Conservation (phyloP, 2,797 vertebrate species). For the Leptoclinus maculatus region DNA sequence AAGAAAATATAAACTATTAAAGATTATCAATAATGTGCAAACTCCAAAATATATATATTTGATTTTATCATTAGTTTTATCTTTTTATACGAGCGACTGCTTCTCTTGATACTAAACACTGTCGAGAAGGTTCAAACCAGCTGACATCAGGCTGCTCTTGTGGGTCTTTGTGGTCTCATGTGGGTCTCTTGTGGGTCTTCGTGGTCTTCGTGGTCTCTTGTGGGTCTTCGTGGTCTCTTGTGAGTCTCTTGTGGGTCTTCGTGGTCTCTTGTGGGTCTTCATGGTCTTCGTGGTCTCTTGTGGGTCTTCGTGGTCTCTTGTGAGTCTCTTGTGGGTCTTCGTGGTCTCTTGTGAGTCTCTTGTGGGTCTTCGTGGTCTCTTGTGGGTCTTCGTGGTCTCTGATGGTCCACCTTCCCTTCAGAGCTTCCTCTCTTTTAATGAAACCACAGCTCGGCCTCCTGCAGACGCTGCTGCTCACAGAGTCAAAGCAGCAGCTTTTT, state of each 20-base stretch:
- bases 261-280: no score
- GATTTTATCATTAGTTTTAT: no score
- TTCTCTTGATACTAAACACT: neutral
- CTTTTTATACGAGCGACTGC: neutral
- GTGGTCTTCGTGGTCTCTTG: no score
- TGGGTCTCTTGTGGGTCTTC: constrained; percentile 15
- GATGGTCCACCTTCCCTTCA: neutral
- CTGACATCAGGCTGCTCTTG: no score
- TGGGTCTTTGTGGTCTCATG: no score
- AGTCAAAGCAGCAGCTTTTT: neutral
- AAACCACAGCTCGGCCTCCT: neutral
- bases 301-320: constrained; percentile 2
- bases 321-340: no score
- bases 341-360: neutral
- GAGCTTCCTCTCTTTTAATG: neutral
- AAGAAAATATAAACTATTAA: no score
- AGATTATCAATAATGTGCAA: no score
- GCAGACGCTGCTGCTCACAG: neutral
- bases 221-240: constrained; percentile 2
- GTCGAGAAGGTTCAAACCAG: no score
- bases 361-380: constrained; percentile 17
- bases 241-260: neutral
- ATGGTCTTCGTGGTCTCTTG: no score
- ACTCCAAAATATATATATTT: no score
- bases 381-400: constrained; percentile 13